Evolutionary conservation across 2,113 vertebrate genomes (phyloP), one percentile per base, ranked within the genome.

Genomic region (Barbus barbus): DNA sequence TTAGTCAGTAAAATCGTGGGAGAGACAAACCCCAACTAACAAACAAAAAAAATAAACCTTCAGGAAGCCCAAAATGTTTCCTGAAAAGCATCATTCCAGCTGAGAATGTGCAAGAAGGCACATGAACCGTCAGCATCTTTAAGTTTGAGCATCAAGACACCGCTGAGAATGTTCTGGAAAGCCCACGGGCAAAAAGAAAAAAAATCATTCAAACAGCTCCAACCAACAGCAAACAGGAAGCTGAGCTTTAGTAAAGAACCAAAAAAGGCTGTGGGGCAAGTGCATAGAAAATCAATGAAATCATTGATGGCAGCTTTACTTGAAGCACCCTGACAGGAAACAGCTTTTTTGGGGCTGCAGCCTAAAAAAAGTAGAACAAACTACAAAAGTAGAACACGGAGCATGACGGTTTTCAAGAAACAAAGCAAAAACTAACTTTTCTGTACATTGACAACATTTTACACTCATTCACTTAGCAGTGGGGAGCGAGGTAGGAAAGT

Each of bases 151-250:
- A 46, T 44, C 38, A 3, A 28, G 46, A 75, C 44, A 20, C 46
- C 2, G 16, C 46, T 51, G 44, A 75, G 73, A 75, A 31, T 20
- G 46, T 31, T 26, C 73, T 51, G 46, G 9, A 75, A 75, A 51
- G 7, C 73, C 41, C 41, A 26, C n/a, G 2, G 44, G 18, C 73
- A 4, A 4, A 5, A 31, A 74, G 26, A 74, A 48, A 67, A 28
- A 31, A 48, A 75, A 53, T 48, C 46, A 75, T 75, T 75, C 73
- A 53, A 33, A 46, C 61, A 72, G 69, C 36, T 72, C 22, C 69
- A 72, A 72, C 69, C 22, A 41, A 38, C 36, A 28, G 72, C 13
- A 31, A 74, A 53, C 26, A 28, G 16, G 14, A 26, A 74, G 72
- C 24, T 44, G 16, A 51, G 73, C 26, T 51, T 75, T 51, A 75